phyloP scores from a whole-genome alignment of 2,113 vertebrate species.

The Psophia crepitans region DNA sequence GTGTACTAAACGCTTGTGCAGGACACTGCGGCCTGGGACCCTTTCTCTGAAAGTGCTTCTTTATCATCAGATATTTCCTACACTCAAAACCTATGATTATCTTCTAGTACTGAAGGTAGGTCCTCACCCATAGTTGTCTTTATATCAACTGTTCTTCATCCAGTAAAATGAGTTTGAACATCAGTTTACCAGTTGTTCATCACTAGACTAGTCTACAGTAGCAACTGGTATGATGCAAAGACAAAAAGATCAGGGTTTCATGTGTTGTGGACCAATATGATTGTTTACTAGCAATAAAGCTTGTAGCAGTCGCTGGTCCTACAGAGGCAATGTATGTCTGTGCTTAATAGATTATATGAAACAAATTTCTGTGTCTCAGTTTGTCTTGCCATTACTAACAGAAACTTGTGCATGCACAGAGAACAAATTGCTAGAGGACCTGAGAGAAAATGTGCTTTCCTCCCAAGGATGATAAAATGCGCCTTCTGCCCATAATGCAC shows the following conservation, averaged over 20 bases:
- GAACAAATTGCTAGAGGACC: not conserved
- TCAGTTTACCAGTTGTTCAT: not conserved
- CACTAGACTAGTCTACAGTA: not conserved
- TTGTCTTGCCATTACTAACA: not conserved
- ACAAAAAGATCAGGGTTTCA: not conserved
- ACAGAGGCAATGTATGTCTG: not conserved
- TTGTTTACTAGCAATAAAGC: not conserved
- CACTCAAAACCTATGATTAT: not conserved
- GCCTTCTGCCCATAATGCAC: not conserved
- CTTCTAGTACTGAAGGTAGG: not conserved
- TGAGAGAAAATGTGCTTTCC: not conserved
- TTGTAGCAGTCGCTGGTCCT: not conserved
- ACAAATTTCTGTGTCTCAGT: not conserved
- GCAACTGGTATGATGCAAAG: not conserved
- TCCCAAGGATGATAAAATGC: not conserved
- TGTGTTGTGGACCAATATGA: too few species aligned
- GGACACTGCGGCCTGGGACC: not conserved
- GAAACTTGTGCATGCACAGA: not conserved
- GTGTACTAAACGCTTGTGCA: not conserved
- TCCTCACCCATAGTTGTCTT: not conserved
- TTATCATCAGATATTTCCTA: not conserved
- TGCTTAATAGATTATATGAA: not conserved
- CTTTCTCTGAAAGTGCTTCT: not conserved
- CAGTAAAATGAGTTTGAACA: not conserved
- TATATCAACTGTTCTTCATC: not conserved